These are phyloP conservation scores for Oncopeltus fasciatus DNA, from an alignment of 1,140 invertebrate species.

Conservation along the genomic window DNA sequence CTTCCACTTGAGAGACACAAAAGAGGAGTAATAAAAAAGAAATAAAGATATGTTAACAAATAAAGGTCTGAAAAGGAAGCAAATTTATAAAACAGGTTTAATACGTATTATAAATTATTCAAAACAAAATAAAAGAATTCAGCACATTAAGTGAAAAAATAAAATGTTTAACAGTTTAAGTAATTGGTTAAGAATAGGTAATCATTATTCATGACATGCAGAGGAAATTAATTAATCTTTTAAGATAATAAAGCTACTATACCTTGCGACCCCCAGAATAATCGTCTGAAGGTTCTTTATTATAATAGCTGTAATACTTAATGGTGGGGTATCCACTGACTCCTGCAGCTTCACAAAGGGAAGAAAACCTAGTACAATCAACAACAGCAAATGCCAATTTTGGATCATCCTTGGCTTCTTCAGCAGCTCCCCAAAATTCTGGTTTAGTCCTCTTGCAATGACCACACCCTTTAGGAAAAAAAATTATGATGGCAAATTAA, in stretches of 20 bases:
- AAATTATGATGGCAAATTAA: slow-evolving; percentile 14
- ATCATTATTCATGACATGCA: no score
- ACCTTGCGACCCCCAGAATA: slow-evolving; percentile 64
- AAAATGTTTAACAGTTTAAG: no score
- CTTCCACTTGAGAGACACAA: no score
- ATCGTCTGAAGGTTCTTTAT: slow-evolving; percentile 41
- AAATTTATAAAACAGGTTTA: no score
- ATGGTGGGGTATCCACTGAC: slow-evolving; percentile 76
- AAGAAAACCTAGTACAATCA: slow-evolving; percentile 57
- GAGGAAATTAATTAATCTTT: neutral
- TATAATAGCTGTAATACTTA: slow-evolving; percentile 72
- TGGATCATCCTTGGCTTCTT: slow-evolving; percentile 51
- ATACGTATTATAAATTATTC: no score
- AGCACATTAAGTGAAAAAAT: no score
- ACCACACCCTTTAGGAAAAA: slow-evolving; percentile 71
- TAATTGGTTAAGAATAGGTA: no score
- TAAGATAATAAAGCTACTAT: slow-evolving; percentile 13
- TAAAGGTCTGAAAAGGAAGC: no score
- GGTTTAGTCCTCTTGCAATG: slow-evolving; percentile 78
- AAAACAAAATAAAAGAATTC: no score
- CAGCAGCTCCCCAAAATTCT: slow-evolving; percentile 62
- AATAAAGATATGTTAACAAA: no score
- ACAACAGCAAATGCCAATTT: slow-evolving; percentile 66
- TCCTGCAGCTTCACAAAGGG: slow-evolving; percentile 51
- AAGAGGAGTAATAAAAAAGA: no score